Evolutionary conservation across 2,113 vertebrate species (phyloP), one percentile per base, ranked within the genome.

Genomic region (Poeciliopsis retropinna): DNA sequence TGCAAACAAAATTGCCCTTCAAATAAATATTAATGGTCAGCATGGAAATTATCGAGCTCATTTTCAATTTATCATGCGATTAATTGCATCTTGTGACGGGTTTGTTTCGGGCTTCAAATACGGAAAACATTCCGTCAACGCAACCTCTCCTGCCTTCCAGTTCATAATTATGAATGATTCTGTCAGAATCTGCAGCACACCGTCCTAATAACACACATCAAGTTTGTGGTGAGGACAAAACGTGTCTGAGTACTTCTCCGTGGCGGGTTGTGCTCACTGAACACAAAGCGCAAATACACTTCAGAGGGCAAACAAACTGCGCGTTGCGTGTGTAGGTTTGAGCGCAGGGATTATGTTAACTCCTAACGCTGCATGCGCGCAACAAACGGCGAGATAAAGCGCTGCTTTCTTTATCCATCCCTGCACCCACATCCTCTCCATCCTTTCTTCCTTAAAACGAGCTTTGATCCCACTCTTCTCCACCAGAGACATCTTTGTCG

Each of bases 271-370:
- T 69, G 62, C 63, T 76, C 31, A 25, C 19, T 62, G 29, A 19
- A 19, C 34, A 68, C 39, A 62, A 29, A 39, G 44, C 44, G 57
- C 66, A n/a, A n/a, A n/a, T n/a, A 60, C 9, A 29, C 70, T 60
- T 19, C 66, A 13, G 41, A 85, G 82, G 67, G 61, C 57, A 64
- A 80, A 66, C 81, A 80, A 85, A 74, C 85, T 66, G 80, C 70
- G 29, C 4, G 57, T 30, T 29, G 9, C 69, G 39, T 73, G 60
- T 75, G 73, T 75, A 67, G 84, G 83, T 90, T 75, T 61, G 64
- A 81, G 86, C 83, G 73, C 84, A 62, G n/a, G 87, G 89, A 90
- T 92, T 91, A 88, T 78, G 87, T 76, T 27, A 82, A 86, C 62
- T 87, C 68, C 27, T 64, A 84, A 91, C 85, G 86, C 5, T 11